Conservation (phyloP, 2,888 invertebrate genomes). For the Flabesymbios commensalis region DNA sequence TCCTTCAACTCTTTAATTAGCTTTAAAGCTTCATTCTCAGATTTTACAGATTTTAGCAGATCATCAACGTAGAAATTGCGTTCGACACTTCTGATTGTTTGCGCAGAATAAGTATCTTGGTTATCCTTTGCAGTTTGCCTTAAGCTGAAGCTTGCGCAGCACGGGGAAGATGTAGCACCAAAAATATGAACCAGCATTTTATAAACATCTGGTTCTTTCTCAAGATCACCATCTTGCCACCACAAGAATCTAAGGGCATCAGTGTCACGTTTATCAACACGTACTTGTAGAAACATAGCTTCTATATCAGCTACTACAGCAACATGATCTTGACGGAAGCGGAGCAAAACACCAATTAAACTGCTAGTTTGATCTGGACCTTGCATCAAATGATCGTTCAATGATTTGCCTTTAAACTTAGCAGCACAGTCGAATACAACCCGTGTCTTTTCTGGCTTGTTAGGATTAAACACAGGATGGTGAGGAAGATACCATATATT, state of each 20-base stretch:
- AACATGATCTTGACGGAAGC: slow-evolving; percentile 2
- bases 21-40: background rate
- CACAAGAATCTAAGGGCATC: slow-evolving; percentile 5
- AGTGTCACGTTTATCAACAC: background rate
- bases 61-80: background rate
- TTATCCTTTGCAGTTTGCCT: background rate
- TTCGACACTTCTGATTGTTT: background rate
- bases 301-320: slow-evolving; percentile 2
- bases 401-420: background rate
- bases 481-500: slow-evolving; percentile 6
- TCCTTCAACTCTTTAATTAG: background rate
- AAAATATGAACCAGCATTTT: slow-evolving; percentile 1
- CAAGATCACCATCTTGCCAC: background rate
- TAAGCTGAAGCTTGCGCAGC: background rate
- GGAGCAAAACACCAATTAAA: background rate
- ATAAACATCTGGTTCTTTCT: background rate
- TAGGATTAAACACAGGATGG: slow-evolving; percentile 2
- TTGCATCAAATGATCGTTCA: slow-evolving; percentile 3
- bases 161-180: background rate
- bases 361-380: slow-evolving; percentile 3
- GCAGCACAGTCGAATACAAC: slow-evolving; percentile 5
- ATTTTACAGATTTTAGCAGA: background rate
- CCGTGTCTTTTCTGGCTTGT: background rate
- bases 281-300: slow-evolving; percentile 7
- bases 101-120: background rate